Evolutionary conservation across 2,888 invertebrate species (phyloP), one percentile per base, ranked within the genome.

Genomic region (Dioctria rufipes): DNA sequence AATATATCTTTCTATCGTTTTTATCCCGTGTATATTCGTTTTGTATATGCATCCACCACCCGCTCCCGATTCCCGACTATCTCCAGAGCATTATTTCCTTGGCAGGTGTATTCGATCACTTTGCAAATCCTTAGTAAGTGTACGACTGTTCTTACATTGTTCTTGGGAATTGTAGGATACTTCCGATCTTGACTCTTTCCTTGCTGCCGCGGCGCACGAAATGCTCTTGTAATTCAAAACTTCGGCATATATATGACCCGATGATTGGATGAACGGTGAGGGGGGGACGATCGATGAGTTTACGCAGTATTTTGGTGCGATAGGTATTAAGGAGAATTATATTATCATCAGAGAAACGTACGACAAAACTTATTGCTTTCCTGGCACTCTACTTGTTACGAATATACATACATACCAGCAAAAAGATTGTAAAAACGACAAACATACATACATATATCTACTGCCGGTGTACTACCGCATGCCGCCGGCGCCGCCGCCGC

Each of bases 31-130:
- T 25, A 54, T 54, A 4, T n/a, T 54, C 54, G 6, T 46, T 46
- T 39, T 11, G 25, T 5, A 37, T 25, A 5, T 40, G 65, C 65
- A 8, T 11, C 9, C 39, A 25, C 40, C 63, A 8, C 39, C 4
- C 11, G 8, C 39, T 39, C 40, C 39, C 39, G 8, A 13, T 25
- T 25, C 25, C 25, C 25, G 2, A 25, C 25, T 25, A 25, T 1
- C 25, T 25, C 25, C 25, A 25, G 25, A 54, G 3, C 54, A 4
- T 11, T n/a, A 54, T 54, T 25, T 66, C 11, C 43, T 66, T 66
- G 66, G 66, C 43, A 42, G 66, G 43, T 42, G 66, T 42, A 66
- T 66, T 66, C 66, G 42, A 66, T 66, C 66, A 66, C 43, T 66
- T 42, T 9, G 66, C 66, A n/a, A 25, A 66, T 66, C 43, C 43